phyloP scores from a whole-genome alignment of 2,113 vertebrate species.

The Xiphias gladius region DNA sequence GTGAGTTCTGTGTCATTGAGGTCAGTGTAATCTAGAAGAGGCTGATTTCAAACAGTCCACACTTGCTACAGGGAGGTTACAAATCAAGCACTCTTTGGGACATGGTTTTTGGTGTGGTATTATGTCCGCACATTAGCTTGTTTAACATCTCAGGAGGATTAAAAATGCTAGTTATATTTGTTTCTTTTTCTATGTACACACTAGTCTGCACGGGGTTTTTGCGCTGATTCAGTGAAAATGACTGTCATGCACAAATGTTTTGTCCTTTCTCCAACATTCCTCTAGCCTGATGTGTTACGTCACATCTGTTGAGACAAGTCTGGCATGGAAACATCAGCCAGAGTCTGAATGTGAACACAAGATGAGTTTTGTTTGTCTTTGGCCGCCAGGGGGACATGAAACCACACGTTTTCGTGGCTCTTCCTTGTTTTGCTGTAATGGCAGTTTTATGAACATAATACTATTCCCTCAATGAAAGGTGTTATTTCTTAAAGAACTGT shows the following conservation, averaged over 20 bases:
- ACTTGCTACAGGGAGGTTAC: not conserved
- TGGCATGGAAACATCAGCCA: conserved; percentile 42
- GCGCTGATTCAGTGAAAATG: conserved; percentile 16
- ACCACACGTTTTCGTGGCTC: not conserved
- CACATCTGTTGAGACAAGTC: conserved; percentile 71
- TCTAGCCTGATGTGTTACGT: conserved; percentile 52
- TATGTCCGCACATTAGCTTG: not conserved
- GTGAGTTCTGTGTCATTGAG: not conserved
- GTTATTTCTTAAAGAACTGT: conserved; percentile 41
- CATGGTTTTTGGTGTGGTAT: not conserved
- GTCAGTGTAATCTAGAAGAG: not conserved
- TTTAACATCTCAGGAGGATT: conserved; percentile 32
- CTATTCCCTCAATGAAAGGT: not conserved
- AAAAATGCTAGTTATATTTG: not conserved
- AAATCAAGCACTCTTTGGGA: not conserved
- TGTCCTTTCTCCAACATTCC: conserved; percentile 73
- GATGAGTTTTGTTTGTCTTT: not conserved
- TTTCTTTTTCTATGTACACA: conserved; percentile 20
- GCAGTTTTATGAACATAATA: conserved; percentile 21
- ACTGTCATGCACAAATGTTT: conserved; percentile 33
- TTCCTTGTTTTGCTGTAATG: conserved; percentile 48
- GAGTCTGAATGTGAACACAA: conserved; percentile 41
- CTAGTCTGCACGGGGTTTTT: not conserved
- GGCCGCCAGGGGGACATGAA: conserved; percentile 60
- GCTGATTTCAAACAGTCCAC: not conserved